Evolutionary conservation across 2,888 invertebrate genomes (phyloP).

Genomic region (Tanytarsus gracilentus): DNA sequence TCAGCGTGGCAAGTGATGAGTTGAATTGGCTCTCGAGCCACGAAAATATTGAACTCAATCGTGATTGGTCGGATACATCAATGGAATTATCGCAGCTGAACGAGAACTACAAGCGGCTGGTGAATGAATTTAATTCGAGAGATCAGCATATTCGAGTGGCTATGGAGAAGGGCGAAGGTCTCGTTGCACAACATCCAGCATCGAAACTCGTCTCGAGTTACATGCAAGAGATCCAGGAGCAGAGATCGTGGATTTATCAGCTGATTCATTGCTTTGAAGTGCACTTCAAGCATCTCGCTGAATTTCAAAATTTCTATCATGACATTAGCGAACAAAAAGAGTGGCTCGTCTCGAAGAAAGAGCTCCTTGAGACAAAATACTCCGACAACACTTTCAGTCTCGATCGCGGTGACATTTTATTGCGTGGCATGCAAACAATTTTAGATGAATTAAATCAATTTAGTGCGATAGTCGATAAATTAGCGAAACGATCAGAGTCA

Average conservation of each 20-base stretch:
- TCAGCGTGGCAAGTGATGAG: conserved; percentile 89
- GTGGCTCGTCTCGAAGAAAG: conserved; percentile 88
- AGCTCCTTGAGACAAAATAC: conserved; percentile 86
- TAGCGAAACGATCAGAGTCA: conserved; percentile 70
- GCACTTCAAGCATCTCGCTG: conserved; percentile 84
- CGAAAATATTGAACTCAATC: conserved; percentile 86
- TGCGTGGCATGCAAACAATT: conserved; percentile 90
- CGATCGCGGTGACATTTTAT: conserved; percentile 85
- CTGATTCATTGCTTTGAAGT: conserved; percentile 90
- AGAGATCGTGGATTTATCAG: conserved; percentile 97
- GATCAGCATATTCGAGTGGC: conserved; percentile 95
- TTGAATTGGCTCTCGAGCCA: conserved; percentile 95
- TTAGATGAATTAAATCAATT: conserved; percentile 85
- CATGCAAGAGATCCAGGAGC: conserved; percentile 82
- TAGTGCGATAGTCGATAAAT: conserved; percentile 68
- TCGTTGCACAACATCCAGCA: conserved; percentile 91
- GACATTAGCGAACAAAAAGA: conserved; percentile 83
- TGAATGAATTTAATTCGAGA: conserved; percentile 91
- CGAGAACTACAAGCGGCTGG: conserved; percentile 92
- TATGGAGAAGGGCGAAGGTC: conserved; percentile 88
- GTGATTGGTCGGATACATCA: conserved; percentile 95
- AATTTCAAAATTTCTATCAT: conserved; percentile 86
- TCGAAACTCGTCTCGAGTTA: conserved; percentile 87
- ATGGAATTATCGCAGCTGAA: conserved; percentile 86
- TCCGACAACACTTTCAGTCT: conserved; percentile 89